phyloP scores from a whole-genome alignment of 2,113 vertebrate genomes.

The Elaphurus davidianus region DNA sequence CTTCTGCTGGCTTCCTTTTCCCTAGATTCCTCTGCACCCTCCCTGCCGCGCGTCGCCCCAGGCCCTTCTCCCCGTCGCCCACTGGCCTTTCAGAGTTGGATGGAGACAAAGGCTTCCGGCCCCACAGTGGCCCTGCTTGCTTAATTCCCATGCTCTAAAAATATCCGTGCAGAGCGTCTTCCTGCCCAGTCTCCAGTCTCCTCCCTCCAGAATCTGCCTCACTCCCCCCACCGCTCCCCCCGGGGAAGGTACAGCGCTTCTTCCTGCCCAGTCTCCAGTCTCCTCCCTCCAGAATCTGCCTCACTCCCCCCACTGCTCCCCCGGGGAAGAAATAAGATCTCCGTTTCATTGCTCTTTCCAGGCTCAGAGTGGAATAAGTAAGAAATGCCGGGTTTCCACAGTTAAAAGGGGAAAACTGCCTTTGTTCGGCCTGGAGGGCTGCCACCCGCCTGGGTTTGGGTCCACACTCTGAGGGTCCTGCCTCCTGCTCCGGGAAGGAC shows the following conservation, averaged over 20 bases:
- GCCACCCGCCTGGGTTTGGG: not conserved
- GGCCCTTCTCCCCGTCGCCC: not conserved
- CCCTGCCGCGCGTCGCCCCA: not conserved
- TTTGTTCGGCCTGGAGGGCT: slow-evolving; percentile 14
- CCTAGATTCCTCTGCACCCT: not conserved
- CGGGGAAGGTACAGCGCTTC: not conserved
- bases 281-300: not conserved
- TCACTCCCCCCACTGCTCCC: not conserved
- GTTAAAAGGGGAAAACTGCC: not conserved
- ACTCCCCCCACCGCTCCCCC: not conserved
- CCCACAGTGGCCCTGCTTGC: slow-evolving; percentile 7
- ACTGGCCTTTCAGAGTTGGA: slow-evolving; percentile 17
- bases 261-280: not conserved
- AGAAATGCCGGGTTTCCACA: slow-evolving; percentile 3
- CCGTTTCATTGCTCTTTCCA: not conserved
- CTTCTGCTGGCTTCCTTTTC: not conserved
- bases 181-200: not conserved
- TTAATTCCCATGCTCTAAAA: slow-evolving; percentile 69
- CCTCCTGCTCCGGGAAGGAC: not conserved
- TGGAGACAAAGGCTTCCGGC: slow-evolving; percentile 12
- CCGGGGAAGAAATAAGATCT: slow-evolving; percentile 36
- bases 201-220: not conserved
- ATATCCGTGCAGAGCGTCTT: slow-evolving; percentile 36
- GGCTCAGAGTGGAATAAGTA: slow-evolving; percentile 27
- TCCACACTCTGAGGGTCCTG: not conserved